Evolutionary conservation across 2,888 invertebrate genomes (phyloP), one percentile per base, ranked within the genome.

Genomic region (Pachydiplax longipennis): DNA sequence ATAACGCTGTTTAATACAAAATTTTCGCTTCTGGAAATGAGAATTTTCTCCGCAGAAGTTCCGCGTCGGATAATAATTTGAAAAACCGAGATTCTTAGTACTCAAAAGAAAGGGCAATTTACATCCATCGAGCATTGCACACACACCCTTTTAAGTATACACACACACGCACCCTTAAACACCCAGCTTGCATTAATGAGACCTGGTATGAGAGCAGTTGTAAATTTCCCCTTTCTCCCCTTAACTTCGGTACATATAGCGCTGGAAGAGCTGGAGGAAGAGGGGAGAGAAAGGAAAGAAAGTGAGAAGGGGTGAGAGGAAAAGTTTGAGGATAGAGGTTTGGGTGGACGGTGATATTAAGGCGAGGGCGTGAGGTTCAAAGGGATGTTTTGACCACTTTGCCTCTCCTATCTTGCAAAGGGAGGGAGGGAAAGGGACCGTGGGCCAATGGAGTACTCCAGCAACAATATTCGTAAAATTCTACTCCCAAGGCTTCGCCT

Each of bases 351-450:
- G 25, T 31, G 73, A 73, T 73, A 73, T 73, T 73, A 73, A 73
- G 73, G 73, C 65, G 25, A 65, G 65, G 25, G 65, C 65, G 65
- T 65, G n/a, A 73, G 25, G 25, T 73, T 73, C 73, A 73, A 73
- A 73, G 73, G 73, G 73, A 73, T 73, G 73, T 73, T 73, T 73
- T 73, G 73, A 73, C 73, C 73, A 73, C 73, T 73, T 73, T 73
- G 31, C 73, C 73, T 65, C 65, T 65, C 65, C 65, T 65, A n/a
- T 65, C 22, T 44, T 65, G 65, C 65, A 65, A 65, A 65, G 12
- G 65, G 25, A n/a, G 65, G 65, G 44, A 44, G 10, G 10, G 22
- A 65, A 25, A 25, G 65, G 65, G n/a, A 25, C 10, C 65, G 25
- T 5, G 31, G 31, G 8, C 73, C 73, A 73, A 73, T 73, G 31